Percentiles rank a stretch among this genome's conserved stretches.
Evolutionary conservation across 2,888 invertebrate species (phyloP).

Genomic region (Sphinx pinastri): DNA sequence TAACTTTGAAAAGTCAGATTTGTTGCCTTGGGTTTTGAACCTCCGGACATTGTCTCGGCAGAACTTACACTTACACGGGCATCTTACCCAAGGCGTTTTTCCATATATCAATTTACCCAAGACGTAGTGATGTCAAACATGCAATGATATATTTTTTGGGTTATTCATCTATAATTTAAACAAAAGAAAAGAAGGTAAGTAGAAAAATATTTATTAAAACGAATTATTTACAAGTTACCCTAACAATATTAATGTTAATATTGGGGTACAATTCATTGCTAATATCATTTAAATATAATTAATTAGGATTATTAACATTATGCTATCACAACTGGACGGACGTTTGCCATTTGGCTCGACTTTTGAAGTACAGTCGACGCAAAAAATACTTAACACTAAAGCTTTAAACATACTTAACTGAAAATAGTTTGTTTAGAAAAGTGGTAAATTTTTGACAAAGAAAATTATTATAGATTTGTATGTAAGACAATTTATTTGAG

Average conservation of each 20-base stretch:
- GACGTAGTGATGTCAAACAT: too few relatives aligned
- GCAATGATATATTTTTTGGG: too few relatives aligned
- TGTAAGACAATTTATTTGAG: background rate
- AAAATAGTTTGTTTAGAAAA: too few relatives aligned
- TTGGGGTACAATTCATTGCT: conserved; percentile 22
- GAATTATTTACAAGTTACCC: conserved; percentile 17
- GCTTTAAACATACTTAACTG: too few relatives aligned
- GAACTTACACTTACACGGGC: too few relatives aligned
- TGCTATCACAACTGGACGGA: conserved; percentile 20
- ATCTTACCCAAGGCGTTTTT: too few relatives aligned
- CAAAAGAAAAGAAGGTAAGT: background rate
- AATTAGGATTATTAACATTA: conserved; percentile 2
- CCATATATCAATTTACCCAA: too few relatives aligned
- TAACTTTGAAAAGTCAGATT: too few relatives aligned
- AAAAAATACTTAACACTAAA: background rate
- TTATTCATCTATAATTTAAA: background rate
- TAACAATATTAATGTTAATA: conserved; percentile 8
- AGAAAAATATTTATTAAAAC: conserved; percentile 23
- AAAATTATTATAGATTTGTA: background rate
- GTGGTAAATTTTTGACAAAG: background rate
- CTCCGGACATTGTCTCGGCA: too few relatives aligned
- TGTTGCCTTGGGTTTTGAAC: too few relatives aligned
- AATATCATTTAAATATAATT: conserved; percentile 16
- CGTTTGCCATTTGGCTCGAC: background rate
- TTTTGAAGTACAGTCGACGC: conserved; percentile 14